A percentile compares a stretch with the other conserved stretches of the same genome.
These are phyloP conservation scores for Phyllostomus hastatus DNA, from an alignment of 2,113 vertebrate species.

Conservation along the genomic window DNA sequence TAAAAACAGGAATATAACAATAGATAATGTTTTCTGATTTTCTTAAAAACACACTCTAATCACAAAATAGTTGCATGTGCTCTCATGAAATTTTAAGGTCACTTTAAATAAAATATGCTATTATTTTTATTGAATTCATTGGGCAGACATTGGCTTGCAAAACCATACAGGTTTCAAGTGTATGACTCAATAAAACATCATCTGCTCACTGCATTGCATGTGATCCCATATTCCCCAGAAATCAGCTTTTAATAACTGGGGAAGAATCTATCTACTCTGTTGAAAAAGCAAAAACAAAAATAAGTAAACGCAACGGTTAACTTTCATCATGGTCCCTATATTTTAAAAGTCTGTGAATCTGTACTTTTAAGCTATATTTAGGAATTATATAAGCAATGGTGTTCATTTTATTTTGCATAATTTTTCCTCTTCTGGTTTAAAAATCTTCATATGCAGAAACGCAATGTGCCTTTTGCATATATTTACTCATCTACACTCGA, in stretches of 20 bases:
- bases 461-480: conserved; percentile 56
- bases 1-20: not conserved
- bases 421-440: conserved; percentile 56
- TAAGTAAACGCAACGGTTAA: conserved; percentile 13
- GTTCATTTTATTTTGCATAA: conserved; percentile 59
- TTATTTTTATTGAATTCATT: not conserved
- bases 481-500: conserved; percentile 24
- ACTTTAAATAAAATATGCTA: conserved; percentile 20
- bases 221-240: not conserved
- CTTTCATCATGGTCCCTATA: conserved; percentile 20
- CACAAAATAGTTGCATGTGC: conserved; percentile 33
- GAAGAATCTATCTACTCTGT: not conserved
- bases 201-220: not conserved
- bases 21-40: conserved; percentile 25
- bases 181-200: no score
- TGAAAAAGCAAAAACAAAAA: conserved; percentile 25
- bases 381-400: conserved; percentile 55
- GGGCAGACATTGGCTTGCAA: no score
- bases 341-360: conserved; percentile 60
- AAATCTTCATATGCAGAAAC: conserved; percentile 58
- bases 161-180: no score
- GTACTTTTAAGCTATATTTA: conserved; percentile 61
- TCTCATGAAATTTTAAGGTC: conserved; percentile 16
- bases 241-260: conserved; percentile 22
- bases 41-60: conserved; percentile 45